phyloP scores from a whole-genome alignment of 2,888 invertebrate genomes.

The Ormyrus thymus region DNA sequence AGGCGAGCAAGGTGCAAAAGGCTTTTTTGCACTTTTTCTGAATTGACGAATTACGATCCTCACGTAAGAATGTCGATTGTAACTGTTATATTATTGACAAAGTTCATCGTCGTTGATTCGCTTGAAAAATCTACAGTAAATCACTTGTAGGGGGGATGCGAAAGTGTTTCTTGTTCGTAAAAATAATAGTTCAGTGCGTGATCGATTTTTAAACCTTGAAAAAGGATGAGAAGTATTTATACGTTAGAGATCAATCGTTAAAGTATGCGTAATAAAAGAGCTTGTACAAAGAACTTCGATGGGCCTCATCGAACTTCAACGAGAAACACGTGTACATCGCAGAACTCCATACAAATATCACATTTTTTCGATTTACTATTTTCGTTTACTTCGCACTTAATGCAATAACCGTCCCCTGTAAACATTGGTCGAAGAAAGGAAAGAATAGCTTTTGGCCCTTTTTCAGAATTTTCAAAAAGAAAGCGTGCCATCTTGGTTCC shows the following conservation, averaged over 20 bases:
- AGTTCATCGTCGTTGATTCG: slow-evolving; percentile 3
- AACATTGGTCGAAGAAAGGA: slow-evolving; percentile 20
- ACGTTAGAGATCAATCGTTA: neutral
- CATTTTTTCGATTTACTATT: neutral
- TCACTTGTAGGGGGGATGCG: neutral
- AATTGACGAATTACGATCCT: slow-evolving; percentile 39
- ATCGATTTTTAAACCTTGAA: neutral
- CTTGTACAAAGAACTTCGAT: too few species aligned
- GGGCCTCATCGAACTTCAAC: too few species aligned
- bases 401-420: neutral
- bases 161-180: too few species aligned
- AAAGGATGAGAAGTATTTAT: neutral
- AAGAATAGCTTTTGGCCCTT: slow-evolving; percentile 28
- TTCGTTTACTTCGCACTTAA: neutral
- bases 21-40: slow-evolving; percentile 3
- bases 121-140: slow-evolving; percentile 25
- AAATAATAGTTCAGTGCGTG: neutral
- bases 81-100: slow-evolving; percentile 31
- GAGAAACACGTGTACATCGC: neutral
- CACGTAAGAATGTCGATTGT: slow-evolving; percentile 24
- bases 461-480: slow-evolving; percentile 13
- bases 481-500: neutral
- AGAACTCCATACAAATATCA: slow-evolving; percentile 4
- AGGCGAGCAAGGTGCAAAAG: slow-evolving; percentile 32
- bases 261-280: neutral